phyloP scores from a whole-genome alignment of 1,140 invertebrate genomes.

The Sarcophaga bullata region DNA sequence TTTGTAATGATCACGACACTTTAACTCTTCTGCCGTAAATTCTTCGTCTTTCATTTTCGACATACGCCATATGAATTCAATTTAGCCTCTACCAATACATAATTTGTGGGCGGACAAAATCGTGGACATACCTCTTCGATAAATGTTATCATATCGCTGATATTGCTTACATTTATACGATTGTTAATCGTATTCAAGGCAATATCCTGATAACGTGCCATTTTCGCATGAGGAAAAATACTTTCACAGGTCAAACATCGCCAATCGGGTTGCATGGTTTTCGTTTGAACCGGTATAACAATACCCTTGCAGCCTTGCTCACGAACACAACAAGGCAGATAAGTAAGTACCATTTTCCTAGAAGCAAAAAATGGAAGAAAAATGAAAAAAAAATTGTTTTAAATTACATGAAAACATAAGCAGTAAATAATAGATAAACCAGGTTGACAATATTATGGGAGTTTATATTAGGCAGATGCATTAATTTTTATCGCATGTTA shows the following conservation, averaged over 20 bases:
- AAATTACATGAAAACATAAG: not conserved
- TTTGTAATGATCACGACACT: slow-evolving; percentile 64
- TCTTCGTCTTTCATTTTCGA: slow-evolving; percentile 52
- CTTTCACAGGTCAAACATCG: slow-evolving; percentile 59
- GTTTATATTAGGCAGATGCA: too few relatives aligned
- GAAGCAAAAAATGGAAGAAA: slow-evolving; percentile 26
- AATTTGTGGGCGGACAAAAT: slow-evolving; percentile 62
- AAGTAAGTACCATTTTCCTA: slow-evolving; percentile 63
- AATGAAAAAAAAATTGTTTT: not conserved
- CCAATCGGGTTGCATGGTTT: slow-evolving; percentile 60
- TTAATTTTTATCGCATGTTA: too few relatives aligned
- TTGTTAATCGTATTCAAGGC: slow-evolving; percentile 63
- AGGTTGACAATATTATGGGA: not conserved
- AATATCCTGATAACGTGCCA: slow-evolving; percentile 63
- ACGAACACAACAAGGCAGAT: slow-evolving; percentile 60
- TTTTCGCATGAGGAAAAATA: slow-evolving; percentile 58
- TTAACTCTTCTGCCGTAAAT: slow-evolving; percentile 54
- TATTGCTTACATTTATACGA: slow-evolving; percentile 59
- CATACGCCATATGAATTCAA: slow-evolving; percentile 64
- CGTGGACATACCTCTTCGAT: slow-evolving; percentile 62
- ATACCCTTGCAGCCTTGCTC: slow-evolving; percentile 60
- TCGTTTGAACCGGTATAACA: slow-evolving; percentile 61
- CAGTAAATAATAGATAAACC: not conserved
- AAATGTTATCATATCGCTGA: slow-evolving; percentile 61
- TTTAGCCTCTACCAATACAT: slow-evolving; percentile 62